These are phyloP conservation scores for Bombus consobrinus DNA, from an alignment of 1,140 invertebrate species.

Conservation along the genomic window DNA sequence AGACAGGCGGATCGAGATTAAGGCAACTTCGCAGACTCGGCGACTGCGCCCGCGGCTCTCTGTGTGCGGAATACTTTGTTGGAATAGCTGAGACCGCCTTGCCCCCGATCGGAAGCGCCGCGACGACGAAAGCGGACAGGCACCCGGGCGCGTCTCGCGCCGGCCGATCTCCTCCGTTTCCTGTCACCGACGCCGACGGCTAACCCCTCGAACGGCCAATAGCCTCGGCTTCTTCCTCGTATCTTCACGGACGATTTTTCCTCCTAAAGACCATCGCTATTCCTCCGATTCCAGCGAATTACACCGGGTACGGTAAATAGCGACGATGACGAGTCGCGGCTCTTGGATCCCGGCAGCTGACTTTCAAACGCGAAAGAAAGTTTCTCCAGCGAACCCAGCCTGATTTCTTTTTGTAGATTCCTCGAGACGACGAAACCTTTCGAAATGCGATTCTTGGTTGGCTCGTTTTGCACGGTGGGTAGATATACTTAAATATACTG, in stretches of 20 bases:
- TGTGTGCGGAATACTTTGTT: conserved; percentile 54
- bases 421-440: too few relatives aligned
- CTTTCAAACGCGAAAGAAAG: background rate
- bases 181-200: background rate
- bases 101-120: conserved; percentile 43
- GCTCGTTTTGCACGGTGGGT: too few relatives aligned
- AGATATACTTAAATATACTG: too few relatives aligned
- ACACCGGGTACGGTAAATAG: background rate
- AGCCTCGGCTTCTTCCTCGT: background rate
- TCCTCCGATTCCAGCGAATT: background rate
- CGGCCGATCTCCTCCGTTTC: conserved; percentile 18
- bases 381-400: background rate
- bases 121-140: conserved; percentile 20
- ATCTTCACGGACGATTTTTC: background rate
- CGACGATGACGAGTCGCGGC: background rate
- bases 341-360: background rate
- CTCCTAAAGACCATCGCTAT: background rate
- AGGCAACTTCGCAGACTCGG: conserved; percentile 55
- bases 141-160: background rate
- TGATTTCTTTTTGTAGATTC: background rate
- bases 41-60: conserved; percentile 37
- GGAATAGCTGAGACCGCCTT: conserved; percentile 44
- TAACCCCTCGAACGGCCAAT: background rate
- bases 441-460: too few relatives aligned
- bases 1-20: conserved; percentile 48